Conservation (phyloP, 2,113 vertebrate genomes). For the Anser brachyrhynchus region DNA sequence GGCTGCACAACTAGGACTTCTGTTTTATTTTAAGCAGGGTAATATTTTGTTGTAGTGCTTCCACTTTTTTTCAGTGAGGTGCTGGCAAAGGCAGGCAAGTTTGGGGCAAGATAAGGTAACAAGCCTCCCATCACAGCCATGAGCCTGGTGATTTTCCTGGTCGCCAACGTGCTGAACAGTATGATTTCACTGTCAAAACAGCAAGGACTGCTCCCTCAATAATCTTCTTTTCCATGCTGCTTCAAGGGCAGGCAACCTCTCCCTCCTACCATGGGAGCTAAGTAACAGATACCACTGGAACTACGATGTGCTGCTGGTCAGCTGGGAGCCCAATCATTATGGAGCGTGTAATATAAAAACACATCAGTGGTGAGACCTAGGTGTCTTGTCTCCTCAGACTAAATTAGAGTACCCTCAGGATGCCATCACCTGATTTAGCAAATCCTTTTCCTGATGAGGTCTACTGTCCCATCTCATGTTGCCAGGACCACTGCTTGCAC, state of each 20-base stretch:
- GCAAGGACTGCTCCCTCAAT: neutral
- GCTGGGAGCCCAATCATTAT: neutral
- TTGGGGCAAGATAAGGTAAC: neutral
- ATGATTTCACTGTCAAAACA: neutral
- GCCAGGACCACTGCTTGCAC: neutral
- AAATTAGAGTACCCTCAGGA: neutral
- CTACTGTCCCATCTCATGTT: neutral
- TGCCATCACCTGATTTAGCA: neutral
- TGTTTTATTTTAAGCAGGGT: neutral
- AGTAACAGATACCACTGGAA: neutral
- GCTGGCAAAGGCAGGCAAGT: neutral
- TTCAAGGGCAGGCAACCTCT: neutral
- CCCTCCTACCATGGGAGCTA: neutral
- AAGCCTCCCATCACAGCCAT: neutral
- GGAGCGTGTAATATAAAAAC: neutral
- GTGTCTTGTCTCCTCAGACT: neutral
- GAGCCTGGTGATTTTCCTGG: neutral
- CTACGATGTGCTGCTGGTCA: neutral
- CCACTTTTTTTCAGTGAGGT: neutral
- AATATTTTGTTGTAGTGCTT: neutral
- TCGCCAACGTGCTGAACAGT: neutral
- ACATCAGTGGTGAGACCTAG: accelerated
- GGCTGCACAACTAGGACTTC: neutral
- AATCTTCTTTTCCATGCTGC: neutral
- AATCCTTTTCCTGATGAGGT: neutral